Percentiles rank a stretch among this genome's conserved stretches.
Evolutionary conservation across 2,113 vertebrate genomes (phyloP).

Genomic region (Acrocephalus kingi): DNA sequence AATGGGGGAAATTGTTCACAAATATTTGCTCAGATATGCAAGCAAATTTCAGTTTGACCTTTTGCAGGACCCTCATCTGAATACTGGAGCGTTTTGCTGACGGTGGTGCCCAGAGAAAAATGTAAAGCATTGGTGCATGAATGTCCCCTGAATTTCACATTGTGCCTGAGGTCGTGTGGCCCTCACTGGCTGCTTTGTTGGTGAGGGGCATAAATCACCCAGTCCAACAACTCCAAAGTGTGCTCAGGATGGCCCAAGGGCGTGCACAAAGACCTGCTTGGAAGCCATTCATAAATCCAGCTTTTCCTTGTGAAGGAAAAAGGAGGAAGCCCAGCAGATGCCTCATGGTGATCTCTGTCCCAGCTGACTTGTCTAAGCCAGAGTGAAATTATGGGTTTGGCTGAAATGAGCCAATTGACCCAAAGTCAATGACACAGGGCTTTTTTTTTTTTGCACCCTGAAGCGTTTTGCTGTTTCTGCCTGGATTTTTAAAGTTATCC

Average conservation of each 20-base stretch:
- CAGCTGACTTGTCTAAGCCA: not conserved
- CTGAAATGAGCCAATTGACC: not conserved
- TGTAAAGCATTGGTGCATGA: not conserved
- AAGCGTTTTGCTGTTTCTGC: not conserved
- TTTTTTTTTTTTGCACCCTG: not conserved
- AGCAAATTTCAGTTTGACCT: constrained; percentile 28
- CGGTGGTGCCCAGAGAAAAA: not conserved
- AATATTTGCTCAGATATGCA: constrained; percentile 45
- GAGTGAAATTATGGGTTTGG: not conserved
- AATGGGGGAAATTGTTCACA: constrained; percentile 16
- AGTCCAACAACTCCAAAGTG: not conserved
- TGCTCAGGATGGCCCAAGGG: not conserved
- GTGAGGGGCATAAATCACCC: not conserved
- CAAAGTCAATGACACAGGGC: not conserved
- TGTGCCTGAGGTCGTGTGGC: not conserved
- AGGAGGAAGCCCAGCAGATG: not conserved
- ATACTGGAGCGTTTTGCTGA: not conserved
- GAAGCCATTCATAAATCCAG: not conserved
- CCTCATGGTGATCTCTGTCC: not conserved
- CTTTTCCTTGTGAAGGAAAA: not conserved
- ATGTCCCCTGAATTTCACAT: not conserved
- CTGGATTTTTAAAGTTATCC: not conserved
- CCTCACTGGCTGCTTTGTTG: constrained; percentile 15
- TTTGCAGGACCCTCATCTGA: constrained; percentile 12
- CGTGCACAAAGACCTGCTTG: not conserved